Evolutionary conservation across 2,113 vertebrate genomes (phyloP).

Genomic region (Rhinolophus sinicus): DNA sequence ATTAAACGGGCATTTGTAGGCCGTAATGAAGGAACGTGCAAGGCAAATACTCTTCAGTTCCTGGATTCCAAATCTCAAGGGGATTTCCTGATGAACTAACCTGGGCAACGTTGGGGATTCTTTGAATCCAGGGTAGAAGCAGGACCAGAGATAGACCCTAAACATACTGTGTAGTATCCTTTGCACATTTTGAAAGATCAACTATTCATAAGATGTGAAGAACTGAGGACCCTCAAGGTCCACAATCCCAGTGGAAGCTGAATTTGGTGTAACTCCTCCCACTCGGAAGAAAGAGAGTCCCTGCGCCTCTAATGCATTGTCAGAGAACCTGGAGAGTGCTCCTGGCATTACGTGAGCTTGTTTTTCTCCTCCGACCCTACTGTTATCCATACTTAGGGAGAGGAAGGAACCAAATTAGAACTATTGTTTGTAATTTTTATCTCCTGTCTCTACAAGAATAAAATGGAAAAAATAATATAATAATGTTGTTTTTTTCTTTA

Average conservation of each 20-base stretch:
- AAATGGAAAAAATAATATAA: background rate
- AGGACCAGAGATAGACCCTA: background rate
- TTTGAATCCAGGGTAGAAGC: background rate
- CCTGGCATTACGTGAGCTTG: background rate
- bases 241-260: background rate
- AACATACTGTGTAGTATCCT: background rate
- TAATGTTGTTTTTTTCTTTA: background rate
- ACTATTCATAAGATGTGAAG: background rate
- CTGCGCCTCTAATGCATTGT: background rate
- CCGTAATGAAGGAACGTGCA: background rate
- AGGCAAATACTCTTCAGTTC: background rate
- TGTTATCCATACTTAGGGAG: background rate
- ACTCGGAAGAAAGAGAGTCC: background rate
- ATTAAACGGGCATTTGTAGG: background rate
- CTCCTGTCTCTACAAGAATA: background rate
- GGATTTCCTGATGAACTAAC: background rate
- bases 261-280: background rate
- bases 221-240: rapidly evolving
- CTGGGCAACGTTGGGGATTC: background rate
- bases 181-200: background rate
- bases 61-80: background rate
- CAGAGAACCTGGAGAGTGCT: no score
- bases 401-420: background rate
- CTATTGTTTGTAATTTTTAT: background rate
- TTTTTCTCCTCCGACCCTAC: background rate